These are phyloP conservation scores for Ailurus styani DNA, from an alignment of 2,113 vertebrate genomes.

Conservation along the genomic window DNA sequence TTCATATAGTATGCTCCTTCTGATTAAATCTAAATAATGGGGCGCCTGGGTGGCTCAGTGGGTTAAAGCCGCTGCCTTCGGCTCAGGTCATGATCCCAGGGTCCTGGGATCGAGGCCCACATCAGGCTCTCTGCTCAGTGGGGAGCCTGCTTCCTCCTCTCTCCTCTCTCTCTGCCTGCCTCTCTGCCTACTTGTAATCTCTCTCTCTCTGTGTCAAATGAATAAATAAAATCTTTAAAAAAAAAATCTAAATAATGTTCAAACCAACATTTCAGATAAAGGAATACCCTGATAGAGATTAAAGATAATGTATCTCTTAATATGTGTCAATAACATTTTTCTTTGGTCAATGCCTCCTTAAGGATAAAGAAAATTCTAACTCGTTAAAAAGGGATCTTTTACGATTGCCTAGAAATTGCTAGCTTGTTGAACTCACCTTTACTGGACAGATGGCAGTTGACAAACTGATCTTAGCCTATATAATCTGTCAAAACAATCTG, in stretches of 20 bases:
- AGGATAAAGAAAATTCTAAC: slow-evolving; percentile 69
- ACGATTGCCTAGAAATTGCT: slow-evolving; percentile 75
- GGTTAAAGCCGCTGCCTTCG: no score
- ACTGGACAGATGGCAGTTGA: slow-evolving; percentile 90
- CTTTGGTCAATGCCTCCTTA: slow-evolving; percentile 41
- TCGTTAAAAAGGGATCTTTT: slow-evolving; percentile 65
- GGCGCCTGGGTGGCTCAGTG: no score
- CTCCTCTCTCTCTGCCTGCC: no score
- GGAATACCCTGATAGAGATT: background rate
- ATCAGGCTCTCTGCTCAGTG: no score
- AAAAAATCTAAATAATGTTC: background rate
- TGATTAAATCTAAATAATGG: slow-evolving; percentile 5
- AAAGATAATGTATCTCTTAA: background rate
- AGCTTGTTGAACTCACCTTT: slow-evolving; percentile 91
- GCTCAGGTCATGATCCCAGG: no score
- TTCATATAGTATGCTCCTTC: background rate
- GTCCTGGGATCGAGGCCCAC: no score
- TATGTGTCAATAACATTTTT: background rate
- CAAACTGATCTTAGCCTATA: slow-evolving; percentile 86
- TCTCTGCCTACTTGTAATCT: no score
- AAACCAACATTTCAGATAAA: background rate
- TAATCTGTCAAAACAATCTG: slow-evolving; percentile 96
- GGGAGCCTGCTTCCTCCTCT: no score
- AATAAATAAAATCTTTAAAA: no score
- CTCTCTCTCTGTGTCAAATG: no score